A percentile compares a stretch with the other conserved stretches of the same genome.
Evolutionary conservation across 2,797 vertebrate species (phyloP).

Genomic region (Malacoraja senta): DNA sequence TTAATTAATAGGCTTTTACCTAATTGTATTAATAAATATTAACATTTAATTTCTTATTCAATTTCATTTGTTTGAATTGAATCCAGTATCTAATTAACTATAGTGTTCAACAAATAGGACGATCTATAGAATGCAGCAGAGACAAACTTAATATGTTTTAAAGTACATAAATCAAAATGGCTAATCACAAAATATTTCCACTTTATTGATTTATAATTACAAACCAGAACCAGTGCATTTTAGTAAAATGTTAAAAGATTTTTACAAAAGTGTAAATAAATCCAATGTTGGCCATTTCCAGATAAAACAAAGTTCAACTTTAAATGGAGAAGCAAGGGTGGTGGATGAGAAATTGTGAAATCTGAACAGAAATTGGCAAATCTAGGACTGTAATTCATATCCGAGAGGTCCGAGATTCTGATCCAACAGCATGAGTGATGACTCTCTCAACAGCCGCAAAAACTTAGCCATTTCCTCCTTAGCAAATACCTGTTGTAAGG

Average conservation of each 20-base stretch:
- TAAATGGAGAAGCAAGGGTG: not conserved
- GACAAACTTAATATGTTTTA: not conserved
- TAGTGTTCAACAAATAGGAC: not conserved
- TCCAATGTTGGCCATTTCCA: not conserved
- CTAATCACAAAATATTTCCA: conserved; percentile 7
- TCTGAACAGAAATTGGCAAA: not conserved
- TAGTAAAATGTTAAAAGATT: not conserved
- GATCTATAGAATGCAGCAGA: not conserved
- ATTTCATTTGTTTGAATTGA: no score
- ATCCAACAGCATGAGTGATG: conserved; percentile 84
- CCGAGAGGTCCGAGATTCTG: conserved; percentile 82
- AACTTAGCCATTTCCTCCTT: conserved; percentile 83
- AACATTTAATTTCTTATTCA: no score
- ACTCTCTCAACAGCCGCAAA: conserved; percentile 82
- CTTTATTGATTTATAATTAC: conserved; percentile 23
- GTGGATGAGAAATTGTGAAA: not conserved
- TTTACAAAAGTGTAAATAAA: conserved; percentile 17
- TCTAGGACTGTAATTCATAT: conserved; percentile 77
- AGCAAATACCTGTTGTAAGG: conserved; percentile 76
- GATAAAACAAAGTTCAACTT: not conserved
- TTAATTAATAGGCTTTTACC: no score
- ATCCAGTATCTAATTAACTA: not conserved
- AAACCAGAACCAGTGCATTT: not conserved
- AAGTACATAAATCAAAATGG: not conserved
- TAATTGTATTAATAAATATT: no score